Conservation (phyloP, 2,113 vertebrate genomes). For the Corythoichthys intestinalis region DNA sequence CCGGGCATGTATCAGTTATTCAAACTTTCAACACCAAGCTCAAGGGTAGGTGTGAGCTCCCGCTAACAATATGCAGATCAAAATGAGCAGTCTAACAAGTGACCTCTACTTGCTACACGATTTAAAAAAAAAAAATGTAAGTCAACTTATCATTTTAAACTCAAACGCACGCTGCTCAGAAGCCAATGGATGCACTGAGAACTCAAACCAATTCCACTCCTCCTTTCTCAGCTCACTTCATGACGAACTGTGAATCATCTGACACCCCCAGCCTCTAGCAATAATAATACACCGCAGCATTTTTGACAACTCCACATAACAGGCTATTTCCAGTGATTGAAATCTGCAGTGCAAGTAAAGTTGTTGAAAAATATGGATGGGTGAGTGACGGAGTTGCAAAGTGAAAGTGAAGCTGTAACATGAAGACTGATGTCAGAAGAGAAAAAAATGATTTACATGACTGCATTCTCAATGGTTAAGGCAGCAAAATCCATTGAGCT, state of each 20-base stretch:
- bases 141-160: neutral
- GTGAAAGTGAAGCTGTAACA: conserved; percentile 52
- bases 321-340: neutral
- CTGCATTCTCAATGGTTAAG: conserved; percentile 52
- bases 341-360: neutral
- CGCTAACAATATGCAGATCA: neutral
- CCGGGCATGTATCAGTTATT: neutral
- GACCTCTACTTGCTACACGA: neutral
- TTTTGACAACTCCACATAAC: neutral
- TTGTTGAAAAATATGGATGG: neutral
- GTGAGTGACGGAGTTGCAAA: conserved; percentile 23
- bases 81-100: neutral
- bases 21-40: too few relatives aligned
- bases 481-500: conserved; percentile 50
- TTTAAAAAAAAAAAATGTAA: too few relatives aligned
- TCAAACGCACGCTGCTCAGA: conserved; percentile 36
- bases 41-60: too few relatives aligned
- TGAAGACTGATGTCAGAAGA: conserved; percentile 62
- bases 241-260: conserved; percentile 35
- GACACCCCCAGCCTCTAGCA: conserved; percentile 18
- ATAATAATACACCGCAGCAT: conserved; percentile 10
- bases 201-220: conserved; percentile 5
- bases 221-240: conserved; percentile 2
- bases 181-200: conserved; percentile 6
- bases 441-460: conserved; percentile 54